Conservation (phyloP, 2,888 invertebrate genomes). For the Lathronympha strigana region DNA sequence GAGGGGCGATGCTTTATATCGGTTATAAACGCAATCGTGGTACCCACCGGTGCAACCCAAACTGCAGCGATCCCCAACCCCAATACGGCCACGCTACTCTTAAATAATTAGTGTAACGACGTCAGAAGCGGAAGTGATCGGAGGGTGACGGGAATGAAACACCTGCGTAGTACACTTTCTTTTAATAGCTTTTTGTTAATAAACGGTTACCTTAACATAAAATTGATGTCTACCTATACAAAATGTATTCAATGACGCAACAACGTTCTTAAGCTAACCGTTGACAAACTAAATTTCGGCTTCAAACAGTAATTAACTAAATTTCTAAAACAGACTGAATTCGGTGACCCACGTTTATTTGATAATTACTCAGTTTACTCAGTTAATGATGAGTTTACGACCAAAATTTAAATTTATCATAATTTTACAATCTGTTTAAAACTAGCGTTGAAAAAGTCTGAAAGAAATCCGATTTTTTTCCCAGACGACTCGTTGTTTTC, state of each 20-base stretch:
- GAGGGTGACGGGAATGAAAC: slow-evolving; percentile 42
- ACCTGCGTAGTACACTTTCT: slow-evolving; percentile 56
- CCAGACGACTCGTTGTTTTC: too few relatives aligned
- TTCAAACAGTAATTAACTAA: background rate
- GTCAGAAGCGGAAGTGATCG: background rate
- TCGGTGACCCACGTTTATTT: too few relatives aligned
- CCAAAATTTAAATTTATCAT: too few relatives aligned
- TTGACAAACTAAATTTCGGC: slow-evolving; percentile 41
- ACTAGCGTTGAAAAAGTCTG: too few relatives aligned
- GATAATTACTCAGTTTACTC: too few relatives aligned
- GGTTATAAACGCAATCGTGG: background rate
- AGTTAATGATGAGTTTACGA: too few relatives aligned
- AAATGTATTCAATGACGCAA: slow-evolving; percentile 63
- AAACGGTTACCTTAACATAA: slow-evolving; percentile 72
- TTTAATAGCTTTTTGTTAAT: slow-evolving; percentile 81
- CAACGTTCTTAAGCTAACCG: slow-evolving; percentile 44
- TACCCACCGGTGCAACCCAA: background rate
- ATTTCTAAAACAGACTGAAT: background rate
- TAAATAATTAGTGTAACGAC: background rate
- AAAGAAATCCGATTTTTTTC: too few relatives aligned
- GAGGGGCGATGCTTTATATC: background rate
- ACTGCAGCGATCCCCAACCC: background rate
- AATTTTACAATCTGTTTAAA: too few relatives aligned
- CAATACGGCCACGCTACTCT: background rate
- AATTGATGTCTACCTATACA: slow-evolving; percentile 55